These are phyloP conservation scores for Butorides virescens DNA, from an alignment of 2,113 vertebrate species.

Conservation along the genomic window DNA sequence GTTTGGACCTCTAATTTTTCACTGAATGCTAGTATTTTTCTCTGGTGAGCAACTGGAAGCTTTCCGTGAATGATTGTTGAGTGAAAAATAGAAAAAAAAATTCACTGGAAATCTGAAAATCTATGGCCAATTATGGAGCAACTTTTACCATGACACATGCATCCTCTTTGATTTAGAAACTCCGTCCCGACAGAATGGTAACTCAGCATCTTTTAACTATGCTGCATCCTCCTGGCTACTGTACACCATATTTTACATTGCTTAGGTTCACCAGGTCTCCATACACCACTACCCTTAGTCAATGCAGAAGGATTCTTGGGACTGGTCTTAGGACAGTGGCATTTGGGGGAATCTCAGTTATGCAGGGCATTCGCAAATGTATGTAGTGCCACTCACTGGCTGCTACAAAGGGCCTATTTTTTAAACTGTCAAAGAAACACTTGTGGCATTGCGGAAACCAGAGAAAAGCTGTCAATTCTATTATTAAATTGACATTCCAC, in stretches of 20 bases:
- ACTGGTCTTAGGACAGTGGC: conserved; percentile 77
- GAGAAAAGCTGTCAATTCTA: conserved; percentile 86
- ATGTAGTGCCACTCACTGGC: conserved; percentile 83
- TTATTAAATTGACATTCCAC: conserved; percentile 95
- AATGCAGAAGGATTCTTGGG: conserved; percentile 80
- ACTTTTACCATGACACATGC: neutral
- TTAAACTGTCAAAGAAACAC: conserved; percentile 91
- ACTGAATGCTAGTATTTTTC: neutral
- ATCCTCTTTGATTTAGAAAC: neutral
- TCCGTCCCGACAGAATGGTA: neutral
- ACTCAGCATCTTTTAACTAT: neutral
- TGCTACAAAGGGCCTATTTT: conserved; percentile 93
- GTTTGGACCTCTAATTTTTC: neutral
- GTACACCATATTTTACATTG: conserved; percentile 1
- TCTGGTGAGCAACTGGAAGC: neutral
- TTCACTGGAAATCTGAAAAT: neutral
- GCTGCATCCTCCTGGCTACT: neutral
- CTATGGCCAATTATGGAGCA: neutral
- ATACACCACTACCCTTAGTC: neutral
- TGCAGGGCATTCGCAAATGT: conserved; percentile 96
- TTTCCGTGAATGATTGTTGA: neutral
- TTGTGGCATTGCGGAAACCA: conserved; percentile 85
- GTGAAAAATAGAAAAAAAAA: neutral
- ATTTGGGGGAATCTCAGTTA: conserved; percentile 88
- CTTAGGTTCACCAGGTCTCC: conserved; percentile 19